These are phyloP conservation scores for Phaetusa simplex DNA, from an alignment of 2,113 vertebrate genomes.

Conservation along the genomic window DNA sequence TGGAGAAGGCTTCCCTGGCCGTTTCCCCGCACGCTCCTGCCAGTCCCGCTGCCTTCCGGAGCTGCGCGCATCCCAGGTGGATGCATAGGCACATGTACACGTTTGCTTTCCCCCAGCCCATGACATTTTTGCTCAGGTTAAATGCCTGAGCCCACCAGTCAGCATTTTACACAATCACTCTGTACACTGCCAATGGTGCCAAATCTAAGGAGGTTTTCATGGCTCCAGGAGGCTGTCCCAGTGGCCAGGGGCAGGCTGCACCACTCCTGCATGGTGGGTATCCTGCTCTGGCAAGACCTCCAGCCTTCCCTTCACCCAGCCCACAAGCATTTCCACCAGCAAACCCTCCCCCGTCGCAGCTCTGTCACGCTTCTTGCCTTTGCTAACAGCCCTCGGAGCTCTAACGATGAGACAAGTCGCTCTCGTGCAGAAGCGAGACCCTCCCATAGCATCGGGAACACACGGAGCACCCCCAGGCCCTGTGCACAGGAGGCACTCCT, in stretches of 20 bases:
- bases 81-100: neutral
- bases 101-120: rapidly evolving
- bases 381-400: neutral
- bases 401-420: neutral
- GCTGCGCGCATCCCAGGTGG: neutral
- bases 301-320: neutral
- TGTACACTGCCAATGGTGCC: neutral
- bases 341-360: neutral
- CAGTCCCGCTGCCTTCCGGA: neutral
- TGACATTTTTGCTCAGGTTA: neutral
- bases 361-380: neutral
- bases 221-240: neutral
- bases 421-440: neutral
- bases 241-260: neutral
- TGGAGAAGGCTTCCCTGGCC: neutral
- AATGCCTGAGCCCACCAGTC: neutral
- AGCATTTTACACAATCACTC: rapidly evolving
- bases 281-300: neutral
- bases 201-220: neutral
- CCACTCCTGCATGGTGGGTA: rapidly evolving
- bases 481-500: rapidly evolving
- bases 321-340: neutral
- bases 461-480: rapidly evolving
- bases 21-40: rapidly evolving
- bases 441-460: rapidly evolving